phyloP scores from a whole-genome alignment of 2,797 vertebrate species.

The Darevskia mixta region DNA sequence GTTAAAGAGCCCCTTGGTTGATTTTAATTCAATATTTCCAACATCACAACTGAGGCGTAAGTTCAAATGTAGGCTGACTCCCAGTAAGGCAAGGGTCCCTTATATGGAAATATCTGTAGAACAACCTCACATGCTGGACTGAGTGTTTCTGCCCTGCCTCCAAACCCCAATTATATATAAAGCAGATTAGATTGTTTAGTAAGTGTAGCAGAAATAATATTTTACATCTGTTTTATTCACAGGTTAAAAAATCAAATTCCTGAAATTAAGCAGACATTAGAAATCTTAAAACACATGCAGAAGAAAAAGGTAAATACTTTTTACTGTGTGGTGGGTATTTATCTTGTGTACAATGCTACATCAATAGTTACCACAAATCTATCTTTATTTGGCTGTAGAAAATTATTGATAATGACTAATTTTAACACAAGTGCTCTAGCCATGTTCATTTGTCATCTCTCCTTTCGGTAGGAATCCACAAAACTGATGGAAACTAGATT shows the following conservation, averaged over 20 bases:
- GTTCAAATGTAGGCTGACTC: no score
- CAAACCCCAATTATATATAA: not conserved
- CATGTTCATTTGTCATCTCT: constrained; percentile 2
- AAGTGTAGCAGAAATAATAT: constrained; percentile 63
- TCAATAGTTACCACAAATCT: not conserved
- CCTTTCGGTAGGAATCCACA: constrained; percentile 87
- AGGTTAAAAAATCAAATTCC: constrained; percentile 98
- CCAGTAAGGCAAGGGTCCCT: not conserved
- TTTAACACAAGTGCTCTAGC: not conserved
- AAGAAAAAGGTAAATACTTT: constrained; percentile 93
- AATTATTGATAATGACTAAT: not conserved
- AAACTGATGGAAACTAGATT: constrained; percentile 94
- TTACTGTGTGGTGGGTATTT: constrained; percentile 55
- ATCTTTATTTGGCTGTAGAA: not conserved
- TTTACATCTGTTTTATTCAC: constrained; percentile 70
- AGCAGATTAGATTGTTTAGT: constrained; percentile 30
- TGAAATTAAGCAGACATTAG: constrained; percentile 98
- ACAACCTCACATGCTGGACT: constrained; percentile 1
- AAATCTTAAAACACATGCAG: constrained; percentile 98
- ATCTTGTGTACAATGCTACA: not conserved
- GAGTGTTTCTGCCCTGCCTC: not conserved
- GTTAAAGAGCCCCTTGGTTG: no score
- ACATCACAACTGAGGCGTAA: no score
- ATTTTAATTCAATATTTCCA: no score
- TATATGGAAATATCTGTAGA: no score